phyloP scores from a whole-genome alignment of 2,797 vertebrate genomes.

The Philypnodon macrostomus region DNA sequence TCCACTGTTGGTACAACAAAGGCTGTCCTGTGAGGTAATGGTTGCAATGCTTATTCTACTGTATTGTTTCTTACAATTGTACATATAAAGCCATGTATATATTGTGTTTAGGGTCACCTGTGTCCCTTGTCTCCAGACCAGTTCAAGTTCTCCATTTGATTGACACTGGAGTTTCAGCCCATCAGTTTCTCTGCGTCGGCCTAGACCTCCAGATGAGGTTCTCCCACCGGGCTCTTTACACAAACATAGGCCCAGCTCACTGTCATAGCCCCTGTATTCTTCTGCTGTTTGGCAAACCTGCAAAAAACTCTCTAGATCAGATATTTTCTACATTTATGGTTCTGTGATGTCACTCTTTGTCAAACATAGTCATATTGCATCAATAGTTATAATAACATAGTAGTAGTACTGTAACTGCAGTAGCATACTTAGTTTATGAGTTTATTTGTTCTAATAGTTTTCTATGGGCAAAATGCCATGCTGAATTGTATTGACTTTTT shows the following conservation, averaged over 20 bases:
- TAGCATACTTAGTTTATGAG: too few species aligned
- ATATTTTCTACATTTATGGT: constrained; percentile 1
- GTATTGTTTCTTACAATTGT: constrained; percentile 13
- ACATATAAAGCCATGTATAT: not conserved
- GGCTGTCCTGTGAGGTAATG: constrained; percentile 16
- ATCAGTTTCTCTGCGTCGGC: constrained; percentile 49
- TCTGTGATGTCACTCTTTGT: not conserved
- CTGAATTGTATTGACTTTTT: too few species aligned
- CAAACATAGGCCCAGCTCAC: constrained; percentile 83
- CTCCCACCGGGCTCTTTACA: constrained; percentile 72
- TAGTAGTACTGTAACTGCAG: too few species aligned
- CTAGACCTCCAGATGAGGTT: constrained; percentile 67
- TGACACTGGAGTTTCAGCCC: constrained; percentile 66
- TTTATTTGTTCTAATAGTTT: too few species aligned
- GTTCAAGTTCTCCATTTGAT: constrained; percentile 62
- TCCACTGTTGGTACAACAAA: constrained; percentile 18
- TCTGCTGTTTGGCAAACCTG: constrained; percentile 82
- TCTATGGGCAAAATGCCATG: too few species aligned
- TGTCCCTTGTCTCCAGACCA: constrained; percentile 64
- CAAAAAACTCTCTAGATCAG: constrained; percentile 8
- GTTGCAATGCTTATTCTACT: constrained; percentile 9
- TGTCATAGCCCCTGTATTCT: constrained; percentile 81
- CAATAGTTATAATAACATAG: too few species aligned
- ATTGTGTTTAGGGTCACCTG: constrained; percentile 51
- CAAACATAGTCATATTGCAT: too few species aligned